A percentile compares a stretch with the other conserved stretches of the same genome.
These are phyloP conservation scores for Cnemophilus loriae DNA, from an alignment of 2,113 vertebrate genomes.

Conservation along the genomic window DNA sequence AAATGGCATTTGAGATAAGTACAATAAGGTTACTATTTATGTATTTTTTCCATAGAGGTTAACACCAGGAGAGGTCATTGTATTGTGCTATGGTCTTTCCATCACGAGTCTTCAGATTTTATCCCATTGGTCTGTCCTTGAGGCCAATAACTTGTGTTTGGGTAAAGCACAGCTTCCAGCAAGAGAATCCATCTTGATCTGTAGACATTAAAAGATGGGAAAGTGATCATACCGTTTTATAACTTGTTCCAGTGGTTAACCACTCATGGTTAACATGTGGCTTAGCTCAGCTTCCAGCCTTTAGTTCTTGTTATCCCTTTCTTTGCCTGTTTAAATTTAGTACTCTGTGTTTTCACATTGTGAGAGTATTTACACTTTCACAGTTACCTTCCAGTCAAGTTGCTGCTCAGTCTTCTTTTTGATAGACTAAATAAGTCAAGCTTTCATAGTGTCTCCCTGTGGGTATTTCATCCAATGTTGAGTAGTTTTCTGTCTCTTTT, in stretches of 20 bases:
- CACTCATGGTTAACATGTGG: constrained; percentile 31
- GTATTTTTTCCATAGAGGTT: background rate
- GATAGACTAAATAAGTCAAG: background rate
- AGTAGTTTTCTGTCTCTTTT: background rate
- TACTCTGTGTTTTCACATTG: background rate
- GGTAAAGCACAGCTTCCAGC: background rate
- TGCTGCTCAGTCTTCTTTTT: background rate
- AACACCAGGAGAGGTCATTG: background rate
- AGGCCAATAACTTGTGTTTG: background rate
- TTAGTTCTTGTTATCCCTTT: constrained; percentile 22
- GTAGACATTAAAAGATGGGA: constrained; percentile 14
- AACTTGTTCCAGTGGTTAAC: constrained; percentile 55
- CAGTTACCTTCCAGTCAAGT: background rate
- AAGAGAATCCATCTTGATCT: constrained; percentile 1
- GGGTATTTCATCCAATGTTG: background rate
- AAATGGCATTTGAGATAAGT: background rate
- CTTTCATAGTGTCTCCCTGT: background rate
- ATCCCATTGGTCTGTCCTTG: background rate
- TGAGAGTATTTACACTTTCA: background rate
- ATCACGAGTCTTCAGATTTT: background rate
- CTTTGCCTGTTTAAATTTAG: constrained; percentile 24
- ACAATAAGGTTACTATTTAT: background rate
- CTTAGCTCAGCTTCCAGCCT: constrained; percentile 30
- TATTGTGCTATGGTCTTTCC: background rate
- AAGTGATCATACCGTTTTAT: constrained; percentile 34